These are phyloP conservation scores for Apantesis nais DNA, from an alignment of 2,888 invertebrate species.

Conservation along the genomic window DNA sequence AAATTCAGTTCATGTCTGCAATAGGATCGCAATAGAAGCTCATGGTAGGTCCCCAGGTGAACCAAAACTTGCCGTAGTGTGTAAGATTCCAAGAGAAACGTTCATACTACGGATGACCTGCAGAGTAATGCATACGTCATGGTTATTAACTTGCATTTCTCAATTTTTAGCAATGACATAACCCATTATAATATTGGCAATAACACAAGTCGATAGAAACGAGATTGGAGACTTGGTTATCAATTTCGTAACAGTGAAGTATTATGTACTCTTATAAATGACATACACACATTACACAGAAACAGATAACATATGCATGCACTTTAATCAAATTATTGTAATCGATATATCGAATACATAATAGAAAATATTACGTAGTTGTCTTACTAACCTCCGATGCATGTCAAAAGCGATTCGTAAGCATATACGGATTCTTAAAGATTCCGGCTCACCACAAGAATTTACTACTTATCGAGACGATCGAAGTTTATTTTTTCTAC, in stretches of 20 bases:
- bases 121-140: constrained; percentile 21
- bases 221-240: neutral
- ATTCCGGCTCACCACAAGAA: constrained; percentile 74
- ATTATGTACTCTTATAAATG: neutral
- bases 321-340: neutral
- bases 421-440: constrained; percentile 71
- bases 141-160: constrained; percentile 34
- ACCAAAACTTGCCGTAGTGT: too few relatives aligned
- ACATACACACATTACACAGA: neutral
- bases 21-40: too few relatives aligned
- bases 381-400: neutral
- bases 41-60: too few relatives aligned
- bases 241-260: neutral
- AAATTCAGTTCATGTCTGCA: too few relatives aligned
- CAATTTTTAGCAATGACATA: constrained; percentile 28
- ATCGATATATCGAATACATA: neutral
- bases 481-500: constrained; percentile 59
- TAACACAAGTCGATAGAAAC: constrained; percentile 8
- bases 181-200: constrained; percentile 9
- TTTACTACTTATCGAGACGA: constrained; percentile 67
- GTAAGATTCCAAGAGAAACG: too few relatives aligned
- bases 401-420: constrained; percentile 48
- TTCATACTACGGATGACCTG: constrained; percentile 32
- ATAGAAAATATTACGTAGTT: neutral
- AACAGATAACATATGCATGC: neutral